phyloP scores from a whole-genome alignment of 2,113 vertebrate species.

The Tyto alba region DNA sequence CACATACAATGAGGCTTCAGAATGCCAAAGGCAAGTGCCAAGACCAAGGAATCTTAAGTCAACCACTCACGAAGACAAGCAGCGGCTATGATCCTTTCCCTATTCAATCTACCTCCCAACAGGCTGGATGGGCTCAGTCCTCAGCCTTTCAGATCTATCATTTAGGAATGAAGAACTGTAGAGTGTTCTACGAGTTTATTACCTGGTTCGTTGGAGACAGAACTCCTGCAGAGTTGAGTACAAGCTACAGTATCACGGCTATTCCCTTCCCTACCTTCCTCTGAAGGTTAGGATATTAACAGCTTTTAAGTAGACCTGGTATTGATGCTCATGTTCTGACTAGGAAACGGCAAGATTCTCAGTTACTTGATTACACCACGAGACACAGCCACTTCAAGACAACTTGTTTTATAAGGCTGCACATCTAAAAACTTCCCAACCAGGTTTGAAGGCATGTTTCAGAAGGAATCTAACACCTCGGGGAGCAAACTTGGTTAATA shows the following conservation, averaged over 20 bases:
- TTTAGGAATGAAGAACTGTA: not conserved
- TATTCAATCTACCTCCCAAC: not conserved
- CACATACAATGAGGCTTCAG: not conserved
- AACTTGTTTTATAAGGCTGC: not conserved
- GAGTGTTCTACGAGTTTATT: not conserved
- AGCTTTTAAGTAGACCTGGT: not conserved
- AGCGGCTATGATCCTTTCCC: not conserved
- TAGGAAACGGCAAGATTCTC: not conserved
- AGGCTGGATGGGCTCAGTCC: not conserved
- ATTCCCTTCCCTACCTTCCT: not conserved
- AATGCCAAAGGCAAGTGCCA: not conserved
- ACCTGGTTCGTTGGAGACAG: not conserved
- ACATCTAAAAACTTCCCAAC: not conserved
- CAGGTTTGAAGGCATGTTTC: not conserved
- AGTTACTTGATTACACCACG: not conserved
- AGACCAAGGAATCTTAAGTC: not conserved
- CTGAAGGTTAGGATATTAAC: not conserved
- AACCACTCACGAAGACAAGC: not conserved
- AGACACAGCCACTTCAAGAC: not conserved
- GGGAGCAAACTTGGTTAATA: not conserved
- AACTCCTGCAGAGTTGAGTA: not conserved
- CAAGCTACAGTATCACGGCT: not conserved
- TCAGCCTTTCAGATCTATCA: not conserved
- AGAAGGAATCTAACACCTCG: not conserved
- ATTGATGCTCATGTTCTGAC: not conserved